A percentile compares a stretch with the other conserved stretches of the same genome.
Conservation (phyloP, 2,888 invertebrate species). For the Ganaspis brasiliensis region DNA sequence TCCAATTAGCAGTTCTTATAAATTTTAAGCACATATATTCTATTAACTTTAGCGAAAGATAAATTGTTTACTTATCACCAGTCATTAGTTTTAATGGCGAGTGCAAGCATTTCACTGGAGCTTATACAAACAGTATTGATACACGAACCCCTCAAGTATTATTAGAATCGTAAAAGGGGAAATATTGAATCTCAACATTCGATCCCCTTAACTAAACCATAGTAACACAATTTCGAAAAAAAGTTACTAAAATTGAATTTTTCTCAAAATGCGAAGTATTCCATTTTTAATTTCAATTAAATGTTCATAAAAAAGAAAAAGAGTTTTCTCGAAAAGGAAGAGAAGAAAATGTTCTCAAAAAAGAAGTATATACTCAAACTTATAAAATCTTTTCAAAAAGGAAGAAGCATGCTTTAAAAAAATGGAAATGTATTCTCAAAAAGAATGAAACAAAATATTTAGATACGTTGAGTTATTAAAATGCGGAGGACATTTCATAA, state of each 20-base stretch:
- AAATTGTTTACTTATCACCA: slow-evolving; percentile 19
- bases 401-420: too few species aligned
- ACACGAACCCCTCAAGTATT: background rate
- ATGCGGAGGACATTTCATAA: background rate
- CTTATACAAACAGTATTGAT: background rate
- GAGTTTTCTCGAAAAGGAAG: background rate
- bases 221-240: background rate
- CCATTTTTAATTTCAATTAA: too few species aligned
- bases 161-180: background rate
- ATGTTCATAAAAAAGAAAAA: too few species aligned
- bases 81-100: background rate
- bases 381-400: too few species aligned
- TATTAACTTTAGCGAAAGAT: slow-evolving; percentile 8
- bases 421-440: too few species aligned
- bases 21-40: background rate
- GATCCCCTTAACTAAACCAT: background rate
- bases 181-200: background rate
- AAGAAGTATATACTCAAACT: too few species aligned
- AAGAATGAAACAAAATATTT: background rate
- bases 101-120: background rate
- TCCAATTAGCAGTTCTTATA: slow-evolving; percentile 8
- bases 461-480: background rate
- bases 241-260: too few species aligned
- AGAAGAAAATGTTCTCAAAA: too few species aligned
- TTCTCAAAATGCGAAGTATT: too few species aligned